phyloP scores from a whole-genome alignment of 1,140 invertebrate genomes.

The Brachionus rubens region DNA sequence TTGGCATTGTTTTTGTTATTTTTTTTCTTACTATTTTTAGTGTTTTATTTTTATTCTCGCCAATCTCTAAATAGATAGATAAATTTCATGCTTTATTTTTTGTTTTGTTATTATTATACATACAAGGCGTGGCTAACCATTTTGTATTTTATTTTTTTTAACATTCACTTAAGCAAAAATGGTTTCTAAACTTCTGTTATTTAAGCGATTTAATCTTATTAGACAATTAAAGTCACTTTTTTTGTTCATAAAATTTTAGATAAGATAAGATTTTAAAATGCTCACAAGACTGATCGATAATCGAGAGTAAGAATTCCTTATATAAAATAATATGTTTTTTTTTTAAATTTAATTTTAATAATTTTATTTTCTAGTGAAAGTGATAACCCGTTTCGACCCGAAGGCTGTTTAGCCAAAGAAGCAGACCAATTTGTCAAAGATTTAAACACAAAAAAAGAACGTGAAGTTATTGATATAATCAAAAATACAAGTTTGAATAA shows the following conservation, averaged over 20 bases:
- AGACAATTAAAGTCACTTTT: background rate
- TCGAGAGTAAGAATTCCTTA: background rate
- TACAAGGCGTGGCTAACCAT: slow-evolving; percentile 24
- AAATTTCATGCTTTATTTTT: background rate
- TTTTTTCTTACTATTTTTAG: too few relatives aligned
- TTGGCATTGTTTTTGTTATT: too few relatives aligned
- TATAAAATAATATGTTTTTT: background rate
- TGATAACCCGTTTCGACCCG: slow-evolving; percentile 38
- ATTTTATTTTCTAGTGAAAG: slow-evolving; percentile 6
- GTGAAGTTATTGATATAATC: background rate
- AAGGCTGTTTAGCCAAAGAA: slow-evolving; percentile 30
- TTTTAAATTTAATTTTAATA: background rate
- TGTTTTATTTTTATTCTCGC: background rate
- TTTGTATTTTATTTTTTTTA: background rate
- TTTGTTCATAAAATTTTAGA: background rate
- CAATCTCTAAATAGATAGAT: slow-evolving; percentile 22
- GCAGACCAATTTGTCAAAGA: slow-evolving; percentile 27
- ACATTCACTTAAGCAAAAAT: slow-evolving; percentile 5
- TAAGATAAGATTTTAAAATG: slow-evolving; percentile 31
- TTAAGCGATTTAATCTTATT: slow-evolving; percentile 20
- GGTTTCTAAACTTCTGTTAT: slow-evolving; percentile 16
- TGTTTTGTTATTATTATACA: background rate
- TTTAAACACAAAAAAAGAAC: slow-evolving; percentile 9
- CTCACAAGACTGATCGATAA: slow-evolving; percentile 12
- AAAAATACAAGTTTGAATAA: slow-evolving; percentile 14